Base-by-base conservation (phyloP, 2,113 vertebrate species). In the Rynchops niger region DNA sequence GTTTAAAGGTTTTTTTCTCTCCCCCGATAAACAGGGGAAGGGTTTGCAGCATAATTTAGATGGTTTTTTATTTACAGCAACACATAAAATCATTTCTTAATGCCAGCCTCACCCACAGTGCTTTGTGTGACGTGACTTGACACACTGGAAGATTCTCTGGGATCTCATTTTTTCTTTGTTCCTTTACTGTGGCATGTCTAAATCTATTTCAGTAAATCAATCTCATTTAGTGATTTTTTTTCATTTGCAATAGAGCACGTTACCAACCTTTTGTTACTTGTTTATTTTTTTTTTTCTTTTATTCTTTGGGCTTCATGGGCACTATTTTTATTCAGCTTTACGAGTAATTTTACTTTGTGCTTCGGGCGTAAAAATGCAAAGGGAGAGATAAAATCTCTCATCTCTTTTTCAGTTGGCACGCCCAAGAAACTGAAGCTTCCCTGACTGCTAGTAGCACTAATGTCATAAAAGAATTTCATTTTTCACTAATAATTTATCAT, bases 401-500 rank as follows among this genome's bases (percentile, higher is more conserved):
- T 61, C 34, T 69, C 36, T 67, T 85, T 89, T 86, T 89, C 34
- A 76, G 49, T 34, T 91, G 43, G 62, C 34, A 72, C 56, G 49
- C 49, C 52, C 36, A 69, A 85, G 82, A 90, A 94, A 72, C 40
- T 76, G 42, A 95, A 95, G 40, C 32, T 70, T 95, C 53, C 74
- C 82, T 82, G 58, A 72, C 78, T 82, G 85, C 82, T 74, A 85
- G 74, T 52, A 91, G 92, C 84, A 86, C 74, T 70, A 76, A 52
- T 70, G 65, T 85, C 82, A 88, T 69, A 90, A 66, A 91, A 62
- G 20, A 73, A 72, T 87, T 96, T 91, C 40, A 67, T 38, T 62
- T 70, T 91, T 96, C 74, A 86, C 91, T 92, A 95, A 95, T 80
- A 93, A 90, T 95, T 96, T 90, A 95, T 85, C 66, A 88, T 77